Evolutionary conservation across 1,140 invertebrate species (phyloP), one percentile per base, ranked within the genome.

Genomic region (Caenorhabditis latens): DNA sequence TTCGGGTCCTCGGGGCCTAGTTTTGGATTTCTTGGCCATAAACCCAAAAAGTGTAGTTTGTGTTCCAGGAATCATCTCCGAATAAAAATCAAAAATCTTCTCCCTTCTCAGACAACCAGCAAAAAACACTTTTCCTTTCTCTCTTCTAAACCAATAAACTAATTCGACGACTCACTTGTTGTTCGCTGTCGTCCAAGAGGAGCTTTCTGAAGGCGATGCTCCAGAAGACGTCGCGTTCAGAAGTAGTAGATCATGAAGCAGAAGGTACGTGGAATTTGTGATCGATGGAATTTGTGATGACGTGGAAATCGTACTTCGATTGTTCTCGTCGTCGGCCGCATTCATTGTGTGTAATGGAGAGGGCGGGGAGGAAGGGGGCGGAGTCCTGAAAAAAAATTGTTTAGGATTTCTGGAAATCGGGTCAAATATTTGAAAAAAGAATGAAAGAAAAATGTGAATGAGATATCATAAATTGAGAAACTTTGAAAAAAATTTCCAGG

Each of bases 311-410:
- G 32, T 32, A 32, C 32, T 13, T n/a, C 1, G 57, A 16, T 58
- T 32, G 71, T 79, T 79, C 71, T 79, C 71, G 14, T 79, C 71
- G 46, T 79, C 71, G 1, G 71, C 71, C 71, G 71, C 71, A 24
- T 79, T 79, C 71, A 79, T 71, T 58, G 14, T 58, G 14, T 58
- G 14, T 11, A 32, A 32, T 32, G 32, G 32, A 32, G 32, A 32
- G 1, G 32, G 32, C 32, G 0, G 32, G 32, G 32, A 32, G 32
- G 2, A 2, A 32, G 32, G 32, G 32, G 32, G 32, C 32, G 32
- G 32, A 32, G 32, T 32, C 32, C 32, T 32, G 32, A 32, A 32
- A 32, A 32, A 32, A 32, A 32, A 32, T 32, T 32, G 0, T 32
- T 32, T 32, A 2, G 32, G 32, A 32, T 32, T 32, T 32, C 2